phyloP scores from a whole-genome alignment of 2,888 invertebrate species.

The Bembecia ichneumoniformis region DNA sequence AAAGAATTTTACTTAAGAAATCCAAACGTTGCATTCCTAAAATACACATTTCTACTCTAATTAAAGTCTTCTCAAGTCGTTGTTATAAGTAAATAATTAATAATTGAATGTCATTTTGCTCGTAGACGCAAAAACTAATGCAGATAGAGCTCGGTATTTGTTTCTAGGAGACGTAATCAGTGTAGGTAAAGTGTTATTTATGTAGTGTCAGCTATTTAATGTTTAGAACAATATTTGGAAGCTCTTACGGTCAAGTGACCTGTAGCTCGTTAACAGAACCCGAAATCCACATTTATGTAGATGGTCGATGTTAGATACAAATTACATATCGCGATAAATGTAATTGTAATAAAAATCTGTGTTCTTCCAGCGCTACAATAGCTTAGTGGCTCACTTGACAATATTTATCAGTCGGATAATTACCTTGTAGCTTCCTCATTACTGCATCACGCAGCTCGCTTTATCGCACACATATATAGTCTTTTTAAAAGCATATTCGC shows the following conservation, averaged over 20 bases:
- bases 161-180: not conserved
- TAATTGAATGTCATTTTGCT: constrained; percentile 6
- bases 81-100: constrained; percentile 7
- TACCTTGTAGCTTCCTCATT: not conserved
- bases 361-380: constrained; percentile 59
- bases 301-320: constrained; percentile 51
- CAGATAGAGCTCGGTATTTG: not conserved
- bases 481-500: not conserved
- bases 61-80: constrained; percentile 15
- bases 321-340: constrained; percentile 45
- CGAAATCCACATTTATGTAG: constrained; percentile 26
- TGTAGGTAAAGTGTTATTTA: not conserved
- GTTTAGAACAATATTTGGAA: not conserved
- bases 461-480: not conserved
- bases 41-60: constrained; percentile 22
- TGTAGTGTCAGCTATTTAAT: not conserved
- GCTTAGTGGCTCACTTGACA: constrained; percentile 33
- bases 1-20: constrained; percentile 13
- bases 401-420: not conserved
- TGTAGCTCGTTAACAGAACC: no score
- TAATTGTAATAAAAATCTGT: constrained; percentile 47
- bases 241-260: not conserved
- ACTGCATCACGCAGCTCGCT: not conserved
- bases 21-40: constrained; percentile 24
- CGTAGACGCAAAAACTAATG: not conserved